Conservation (phyloP, 2,797 vertebrate genomes). For the Parauchenoglanis ngamensis region DNA sequence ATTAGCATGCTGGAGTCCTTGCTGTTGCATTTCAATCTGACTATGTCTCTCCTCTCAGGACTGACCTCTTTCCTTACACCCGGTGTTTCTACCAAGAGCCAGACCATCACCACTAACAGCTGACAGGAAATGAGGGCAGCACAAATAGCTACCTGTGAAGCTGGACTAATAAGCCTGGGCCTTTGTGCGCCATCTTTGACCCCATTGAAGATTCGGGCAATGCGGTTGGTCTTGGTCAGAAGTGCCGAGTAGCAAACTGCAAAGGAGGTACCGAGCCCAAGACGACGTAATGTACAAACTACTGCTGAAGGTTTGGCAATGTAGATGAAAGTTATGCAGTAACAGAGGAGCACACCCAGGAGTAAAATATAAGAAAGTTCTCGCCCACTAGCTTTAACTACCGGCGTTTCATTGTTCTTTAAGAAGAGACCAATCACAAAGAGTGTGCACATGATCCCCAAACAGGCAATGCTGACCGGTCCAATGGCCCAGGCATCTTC, state of each 20-base stretch:
- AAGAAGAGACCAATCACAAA: conserved; percentile 89
- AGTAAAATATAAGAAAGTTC: conserved; percentile 97
- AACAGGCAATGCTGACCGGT: conserved; percentile 90
- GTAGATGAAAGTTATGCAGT: conserved; percentile 97
- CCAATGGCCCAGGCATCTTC: conserved; percentile 95
- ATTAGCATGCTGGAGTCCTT: conserved; percentile 94
- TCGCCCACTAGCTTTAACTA: conserved; percentile 95
- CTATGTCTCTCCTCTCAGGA: conserved; percentile 89
- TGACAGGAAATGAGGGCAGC: conserved; percentile 94
- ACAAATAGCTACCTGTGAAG: conserved; percentile 94
- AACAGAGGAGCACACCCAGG: conserved; percentile 93
- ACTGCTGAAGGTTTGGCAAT: conserved; percentile 89
- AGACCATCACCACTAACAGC: conserved; percentile 87
- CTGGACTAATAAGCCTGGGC: conserved; percentile 93
- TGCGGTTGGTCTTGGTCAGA: conserved; percentile 97
- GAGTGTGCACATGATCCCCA: conserved; percentile 92
- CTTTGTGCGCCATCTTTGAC: conserved; percentile 92
- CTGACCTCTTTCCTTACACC: conserved; percentile 92
- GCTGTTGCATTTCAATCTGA: conserved; percentile 95
- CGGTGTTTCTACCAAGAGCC: conserved; percentile 91
- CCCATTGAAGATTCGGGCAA: conserved; percentile 92
- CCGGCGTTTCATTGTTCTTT: conserved; percentile 90
- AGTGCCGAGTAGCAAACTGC: conserved; percentile 96
- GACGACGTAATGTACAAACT: conserved; percentile 89
- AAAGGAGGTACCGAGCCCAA: conserved; percentile 92